Evolutionary conservation across 2,113 vertebrate genomes (phyloP).

Genomic region (Myotis yumanensis): DNA sequence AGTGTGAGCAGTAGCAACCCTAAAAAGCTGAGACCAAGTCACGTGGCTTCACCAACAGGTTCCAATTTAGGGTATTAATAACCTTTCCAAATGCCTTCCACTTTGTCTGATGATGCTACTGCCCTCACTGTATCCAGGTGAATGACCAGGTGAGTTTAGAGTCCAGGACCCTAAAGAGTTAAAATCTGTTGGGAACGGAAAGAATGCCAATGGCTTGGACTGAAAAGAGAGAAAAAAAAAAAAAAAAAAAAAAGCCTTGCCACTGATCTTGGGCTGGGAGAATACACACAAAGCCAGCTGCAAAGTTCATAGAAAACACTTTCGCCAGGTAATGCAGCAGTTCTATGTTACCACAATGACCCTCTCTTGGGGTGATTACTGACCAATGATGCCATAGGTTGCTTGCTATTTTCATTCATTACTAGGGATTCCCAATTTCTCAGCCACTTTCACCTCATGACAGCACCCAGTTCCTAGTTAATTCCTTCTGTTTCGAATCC

Average conservation of each 20-base stretch:
- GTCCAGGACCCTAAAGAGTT: not conserved
- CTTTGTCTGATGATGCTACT: no score
- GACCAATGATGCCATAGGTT: not conserved
- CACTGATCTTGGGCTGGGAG: not conserved
- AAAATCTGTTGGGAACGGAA: slow-evolving; percentile 30
- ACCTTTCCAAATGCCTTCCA: no score
- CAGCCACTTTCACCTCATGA: not conserved
- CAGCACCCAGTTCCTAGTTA: not conserved
- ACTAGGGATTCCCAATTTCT: not conserved
- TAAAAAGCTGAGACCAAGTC: not conserved
- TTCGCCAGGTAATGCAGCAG: not conserved
- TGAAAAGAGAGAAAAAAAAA: not conserved
- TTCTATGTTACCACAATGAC: not conserved
- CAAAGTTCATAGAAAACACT: not conserved
- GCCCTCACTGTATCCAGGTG: not conserved
- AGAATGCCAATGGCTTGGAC: slow-evolving; percentile 32
- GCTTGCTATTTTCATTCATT: not conserved
- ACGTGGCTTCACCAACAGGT: no score
- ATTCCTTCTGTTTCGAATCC: not conserved
- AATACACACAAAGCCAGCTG: not conserved
- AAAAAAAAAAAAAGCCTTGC: not conserved
- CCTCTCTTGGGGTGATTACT: not conserved
- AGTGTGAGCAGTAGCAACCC: not conserved
- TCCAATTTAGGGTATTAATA: no score
- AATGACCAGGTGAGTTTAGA: not conserved